Evolutionary conservation across 1,140 invertebrate species (phyloP).

Genomic region (Cotesia typhae): DNA sequence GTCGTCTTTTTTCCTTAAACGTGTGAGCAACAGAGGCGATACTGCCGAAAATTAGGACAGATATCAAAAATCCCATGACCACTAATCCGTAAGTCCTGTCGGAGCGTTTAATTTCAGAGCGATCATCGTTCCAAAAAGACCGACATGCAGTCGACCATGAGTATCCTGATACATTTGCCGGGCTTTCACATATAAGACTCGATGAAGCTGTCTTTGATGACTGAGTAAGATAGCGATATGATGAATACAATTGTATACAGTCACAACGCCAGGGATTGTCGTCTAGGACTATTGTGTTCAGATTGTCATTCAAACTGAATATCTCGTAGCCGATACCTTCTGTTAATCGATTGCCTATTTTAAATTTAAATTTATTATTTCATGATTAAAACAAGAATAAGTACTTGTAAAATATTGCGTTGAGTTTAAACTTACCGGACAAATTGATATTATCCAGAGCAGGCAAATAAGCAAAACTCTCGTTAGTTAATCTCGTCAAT

Average conservation of each 20-base stretch:
- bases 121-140: conserved; percentile 65
- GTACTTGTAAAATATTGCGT: conserved; percentile 1
- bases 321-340: conserved; percentile 68
- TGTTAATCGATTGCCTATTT: conserved; percentile 72
- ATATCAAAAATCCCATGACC: conserved; percentile 55
- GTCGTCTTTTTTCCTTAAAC: conserved; percentile 67
- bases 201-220: conserved; percentile 65
- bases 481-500: conserved; percentile 45
- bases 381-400: conserved; percentile 13
- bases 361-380: conserved; percentile 4
- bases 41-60: conserved; percentile 64
- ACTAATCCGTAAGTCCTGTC: conserved; percentile 72
- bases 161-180: conserved; percentile 68
- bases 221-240: conserved; percentile 70
- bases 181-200: conserved; percentile 70
- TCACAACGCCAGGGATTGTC: conserved; percentile 81
- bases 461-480: conserved; percentile 47
- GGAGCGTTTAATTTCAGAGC: conserved; percentile 47
- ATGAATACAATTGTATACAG: conserved; percentile 69
- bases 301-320: conserved; percentile 70
- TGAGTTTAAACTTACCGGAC: conserved; percentile 48
- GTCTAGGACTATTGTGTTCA: conserved; percentile 68
- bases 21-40: conserved; percentile 62
- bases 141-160: conserved; percentile 74
- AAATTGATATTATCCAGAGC: conserved; percentile 53